Evolutionary conservation across 2,797 vertebrate species (phyloP).

Genomic region (Coregonus sp.): DNA sequence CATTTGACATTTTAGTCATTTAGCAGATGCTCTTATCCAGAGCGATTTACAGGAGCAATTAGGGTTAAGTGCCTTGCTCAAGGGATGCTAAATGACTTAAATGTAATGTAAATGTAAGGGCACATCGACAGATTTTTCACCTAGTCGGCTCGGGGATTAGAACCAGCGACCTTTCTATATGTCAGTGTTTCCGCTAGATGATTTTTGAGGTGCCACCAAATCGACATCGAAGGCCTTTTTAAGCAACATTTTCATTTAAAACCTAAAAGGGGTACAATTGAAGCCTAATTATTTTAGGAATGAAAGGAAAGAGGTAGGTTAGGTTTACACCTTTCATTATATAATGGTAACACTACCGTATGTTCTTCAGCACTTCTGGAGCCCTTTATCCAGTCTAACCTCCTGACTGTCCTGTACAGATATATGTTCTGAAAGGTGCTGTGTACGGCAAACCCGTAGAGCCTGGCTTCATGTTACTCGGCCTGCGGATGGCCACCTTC

Average conservation of each 20-base stretch:
- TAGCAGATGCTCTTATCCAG: no score
- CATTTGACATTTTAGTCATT: no score
- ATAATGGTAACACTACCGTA: neutral
- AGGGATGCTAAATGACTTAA: no score
- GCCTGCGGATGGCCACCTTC: slow-evolving; percentile 86
- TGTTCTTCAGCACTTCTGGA: neutral
- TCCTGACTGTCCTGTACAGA: slow-evolving; percentile 64
- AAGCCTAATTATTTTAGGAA: neutral
- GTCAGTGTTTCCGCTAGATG: no score
- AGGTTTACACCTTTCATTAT: no score
- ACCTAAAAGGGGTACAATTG: neutral
- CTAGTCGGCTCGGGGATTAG: no score
- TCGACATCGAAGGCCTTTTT: neutral
- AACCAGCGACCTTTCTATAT: no score
- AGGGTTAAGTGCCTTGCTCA: no score
- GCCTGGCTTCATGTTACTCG: slow-evolving; percentile 74
- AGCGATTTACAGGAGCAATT: no score
- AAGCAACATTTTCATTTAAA: no score
- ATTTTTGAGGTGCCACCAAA: neutral
- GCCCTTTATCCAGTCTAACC: slow-evolving; percentile 13
- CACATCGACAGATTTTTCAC: no score
- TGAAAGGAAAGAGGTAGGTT: neutral
- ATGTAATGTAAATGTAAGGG: no score
- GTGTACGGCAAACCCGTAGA: slow-evolving; percentile 33
- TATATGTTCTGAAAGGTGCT: slow-evolving; percentile 59